phyloP scores from a whole-genome alignment of 2,797 vertebrate species.

The Sebastes melanostomus region DNA sequence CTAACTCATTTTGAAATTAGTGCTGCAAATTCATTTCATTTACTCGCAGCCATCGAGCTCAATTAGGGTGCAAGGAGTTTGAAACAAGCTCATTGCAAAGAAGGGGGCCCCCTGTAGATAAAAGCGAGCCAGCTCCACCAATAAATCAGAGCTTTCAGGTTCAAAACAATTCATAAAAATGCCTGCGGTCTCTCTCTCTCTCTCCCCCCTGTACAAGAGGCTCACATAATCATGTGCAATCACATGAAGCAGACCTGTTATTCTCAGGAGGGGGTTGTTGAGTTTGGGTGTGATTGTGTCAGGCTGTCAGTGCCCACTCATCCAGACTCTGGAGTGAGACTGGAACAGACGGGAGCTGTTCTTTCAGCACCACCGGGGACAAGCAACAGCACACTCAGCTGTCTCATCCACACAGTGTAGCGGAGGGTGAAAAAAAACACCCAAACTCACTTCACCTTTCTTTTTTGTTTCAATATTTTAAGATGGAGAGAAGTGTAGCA shows the following conservation, averaged over 20 bases:
- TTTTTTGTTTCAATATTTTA: neutral
- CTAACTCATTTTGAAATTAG: slow-evolving; percentile 50
- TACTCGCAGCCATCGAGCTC: slow-evolving; percentile 43
- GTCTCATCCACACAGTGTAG: slow-evolving; percentile 52
- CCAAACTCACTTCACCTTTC: slow-evolving; percentile 35
- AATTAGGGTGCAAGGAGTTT: slow-evolving; percentile 42
- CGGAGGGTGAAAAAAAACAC: slow-evolving; percentile 27
- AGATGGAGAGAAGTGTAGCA: neutral
- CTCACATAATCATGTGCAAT: slow-evolving; percentile 70
- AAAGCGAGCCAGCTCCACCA: slow-evolving; percentile 29
- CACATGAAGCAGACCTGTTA: slow-evolving; percentile 61
- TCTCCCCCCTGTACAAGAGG: slow-evolving; percentile 13
- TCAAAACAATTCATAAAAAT: slow-evolving; percentile 51
- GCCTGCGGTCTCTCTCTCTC: slow-evolving; percentile 17
- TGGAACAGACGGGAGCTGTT: slow-evolving; percentile 75
- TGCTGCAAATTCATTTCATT: slow-evolving; percentile 51
- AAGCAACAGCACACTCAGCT: slow-evolving; percentile 69
- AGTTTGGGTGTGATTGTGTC: slow-evolving; percentile 76
- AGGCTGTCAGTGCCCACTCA: slow-evolving; percentile 75
- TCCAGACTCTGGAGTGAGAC: slow-evolving; percentile 63
- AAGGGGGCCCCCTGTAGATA: slow-evolving; percentile 32
- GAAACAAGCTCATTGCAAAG: slow-evolving; percentile 33
- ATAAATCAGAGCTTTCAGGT: slow-evolving; percentile 33
- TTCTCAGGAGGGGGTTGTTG: slow-evolving; percentile 66
- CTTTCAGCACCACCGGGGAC: slow-evolving; percentile 75